A percentile compares a stretch with the other conserved stretches of the same genome.
These are phyloP conservation scores for Todiramphus saurophagus DNA, from an alignment of 2,113 vertebrate species.

Conservation along the genomic window DNA sequence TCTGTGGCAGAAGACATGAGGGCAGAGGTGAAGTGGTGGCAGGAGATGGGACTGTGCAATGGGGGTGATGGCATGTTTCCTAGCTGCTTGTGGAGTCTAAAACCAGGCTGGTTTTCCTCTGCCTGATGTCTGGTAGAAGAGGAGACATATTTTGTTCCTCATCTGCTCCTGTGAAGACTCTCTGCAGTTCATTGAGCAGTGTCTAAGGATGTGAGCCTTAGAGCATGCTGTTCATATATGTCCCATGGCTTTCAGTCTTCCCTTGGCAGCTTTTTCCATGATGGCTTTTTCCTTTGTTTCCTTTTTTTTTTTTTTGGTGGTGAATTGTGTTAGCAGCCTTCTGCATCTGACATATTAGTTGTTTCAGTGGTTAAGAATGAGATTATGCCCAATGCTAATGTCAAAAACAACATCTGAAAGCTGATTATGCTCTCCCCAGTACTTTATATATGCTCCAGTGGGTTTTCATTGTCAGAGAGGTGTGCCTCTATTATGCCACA, in stretches of 20 bases:
- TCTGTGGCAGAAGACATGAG: not conserved
- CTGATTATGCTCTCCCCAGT: not conserved
- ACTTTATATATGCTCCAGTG: constrained; percentile 37
- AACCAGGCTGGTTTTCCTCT: not conserved
- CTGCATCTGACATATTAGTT: not conserved
- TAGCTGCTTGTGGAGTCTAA: not conserved
- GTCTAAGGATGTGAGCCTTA: not conserved
- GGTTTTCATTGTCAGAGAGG: constrained; percentile 45
- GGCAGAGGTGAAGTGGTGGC: not conserved
- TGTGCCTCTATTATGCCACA: constrained; percentile 18
- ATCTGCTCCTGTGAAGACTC: not conserved
- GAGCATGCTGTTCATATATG: fast-evolving
- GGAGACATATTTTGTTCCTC: not conserved
- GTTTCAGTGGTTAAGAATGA: constrained; percentile 8
- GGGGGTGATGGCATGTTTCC: not conserved
- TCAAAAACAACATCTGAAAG: constrained; percentile 29
- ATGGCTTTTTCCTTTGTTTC: not conserved
- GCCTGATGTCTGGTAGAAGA: not conserved
- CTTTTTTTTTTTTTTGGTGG: not conserved
- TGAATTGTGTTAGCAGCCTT: not conserved
- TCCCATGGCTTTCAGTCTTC: not conserved
- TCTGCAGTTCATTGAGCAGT: not conserved
- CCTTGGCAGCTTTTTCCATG: not conserved
- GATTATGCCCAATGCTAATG: not conserved
- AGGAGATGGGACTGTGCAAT: not conserved